A percentile compares a stretch with the other conserved stretches of the same genome.
Evolutionary conservation across 2,888 invertebrate species (phyloP).

Genomic region (Noctua janthe): DNA sequence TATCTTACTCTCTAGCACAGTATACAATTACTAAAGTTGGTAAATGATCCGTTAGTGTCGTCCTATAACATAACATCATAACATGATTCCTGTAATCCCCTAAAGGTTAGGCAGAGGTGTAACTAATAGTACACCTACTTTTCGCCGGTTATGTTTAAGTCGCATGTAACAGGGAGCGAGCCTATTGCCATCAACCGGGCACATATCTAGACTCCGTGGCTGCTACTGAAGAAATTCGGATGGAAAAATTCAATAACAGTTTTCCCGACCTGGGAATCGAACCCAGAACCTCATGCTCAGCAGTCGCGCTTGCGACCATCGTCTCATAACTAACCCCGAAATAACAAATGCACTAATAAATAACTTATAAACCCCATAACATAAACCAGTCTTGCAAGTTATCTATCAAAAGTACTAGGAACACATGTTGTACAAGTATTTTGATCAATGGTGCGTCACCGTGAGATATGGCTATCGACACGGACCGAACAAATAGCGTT

Average conservation of each 20-base stretch:
- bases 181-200: no score
- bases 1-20: neutral
- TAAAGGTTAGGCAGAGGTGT: no score
- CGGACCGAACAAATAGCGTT: constrained; percentile 75
- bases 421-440: constrained; percentile 69
- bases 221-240: no score
- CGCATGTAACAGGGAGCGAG: no score
- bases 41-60: neutral
- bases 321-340: neutral
- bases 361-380: constrained; percentile 13
- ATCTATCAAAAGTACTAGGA: constrained; percentile 74
- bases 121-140: no score
- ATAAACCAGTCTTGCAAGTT: constrained; percentile 42
- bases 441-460: constrained; percentile 80
- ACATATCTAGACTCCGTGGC: no score
- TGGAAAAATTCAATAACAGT: no score
- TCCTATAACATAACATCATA: no score
- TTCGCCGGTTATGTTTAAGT: no score
- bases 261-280: no score
- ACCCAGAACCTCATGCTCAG: no score
- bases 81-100: no score
- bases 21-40: neutral
- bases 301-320: neutral
- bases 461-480: constrained; percentile 80
- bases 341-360: constrained; percentile 9